phyloP scores from a whole-genome alignment of 2,797 vertebrate species.

The Furcifer pardalis region DNA sequence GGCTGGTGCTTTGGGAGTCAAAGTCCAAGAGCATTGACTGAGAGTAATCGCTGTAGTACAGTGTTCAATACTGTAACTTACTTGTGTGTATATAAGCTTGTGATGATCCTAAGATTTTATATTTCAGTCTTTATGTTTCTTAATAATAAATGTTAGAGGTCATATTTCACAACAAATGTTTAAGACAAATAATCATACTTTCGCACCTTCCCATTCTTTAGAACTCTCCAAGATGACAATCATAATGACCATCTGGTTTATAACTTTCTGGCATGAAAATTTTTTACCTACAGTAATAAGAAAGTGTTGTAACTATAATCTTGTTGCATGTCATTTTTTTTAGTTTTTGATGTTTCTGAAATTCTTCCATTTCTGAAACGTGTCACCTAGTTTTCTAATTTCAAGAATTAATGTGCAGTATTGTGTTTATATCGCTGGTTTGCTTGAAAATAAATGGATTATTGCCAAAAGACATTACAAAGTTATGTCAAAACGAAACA shows the following conservation, averaged over 20 bases:
- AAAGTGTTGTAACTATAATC: background rate
- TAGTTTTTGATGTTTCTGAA: slow-evolving; percentile 23
- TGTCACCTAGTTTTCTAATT: slow-evolving; percentile 55
- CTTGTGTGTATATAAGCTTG: background rate
- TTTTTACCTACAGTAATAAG: background rate
- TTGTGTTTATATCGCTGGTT: slow-evolving; percentile 13
- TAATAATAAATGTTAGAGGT: background rate
- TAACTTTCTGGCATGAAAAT: background rate
- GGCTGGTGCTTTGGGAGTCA: too few relatives aligned
- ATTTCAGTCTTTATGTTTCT: too few relatives aligned
- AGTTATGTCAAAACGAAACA: slow-evolving; percentile 29
- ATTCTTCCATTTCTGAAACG: background rate
- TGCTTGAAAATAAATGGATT: background rate
- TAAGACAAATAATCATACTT: background rate
- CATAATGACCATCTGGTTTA: background rate
- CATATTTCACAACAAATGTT: background rate
- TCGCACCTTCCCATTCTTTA: background rate
- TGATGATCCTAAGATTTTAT: background rate
- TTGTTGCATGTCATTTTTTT: slow-evolving; percentile 18
- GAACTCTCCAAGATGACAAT: background rate
- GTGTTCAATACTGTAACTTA: background rate
- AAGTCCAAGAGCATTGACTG: too few relatives aligned
- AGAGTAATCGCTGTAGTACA: too few relatives aligned
- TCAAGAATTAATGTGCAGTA: slow-evolving; percentile 51
- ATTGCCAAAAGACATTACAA: slow-evolving; percentile 16